Percentiles rank a stretch among this genome's conserved stretches.
Evolutionary conservation across 1,140 invertebrate species (phyloP).

Genomic region (Lordiphosa collinella): DNA sequence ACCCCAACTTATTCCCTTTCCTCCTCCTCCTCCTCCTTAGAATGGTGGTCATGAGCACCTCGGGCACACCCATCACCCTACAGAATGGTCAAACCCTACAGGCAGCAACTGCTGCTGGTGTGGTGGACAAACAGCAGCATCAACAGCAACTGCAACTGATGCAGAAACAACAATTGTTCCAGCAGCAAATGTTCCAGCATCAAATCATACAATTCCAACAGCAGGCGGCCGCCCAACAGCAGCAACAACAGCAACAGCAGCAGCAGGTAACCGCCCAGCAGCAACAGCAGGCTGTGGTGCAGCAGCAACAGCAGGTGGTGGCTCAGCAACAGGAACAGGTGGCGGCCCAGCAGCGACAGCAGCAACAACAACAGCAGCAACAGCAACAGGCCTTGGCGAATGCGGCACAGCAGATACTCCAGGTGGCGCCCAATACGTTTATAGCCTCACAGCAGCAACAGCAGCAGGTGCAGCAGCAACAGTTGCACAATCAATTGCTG

Average conservation of each 20-base stretch:
- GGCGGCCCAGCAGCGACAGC: constrained; percentile 77
- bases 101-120: constrained; percentile 32
- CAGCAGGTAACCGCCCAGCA: constrained; percentile 65
- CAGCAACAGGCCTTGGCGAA: constrained; percentile 48
- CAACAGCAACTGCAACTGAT: constrained; percentile 55
- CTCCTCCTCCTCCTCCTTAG: constrained; percentile 12
- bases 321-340: constrained; percentile 53
- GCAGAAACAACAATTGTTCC: constrained; percentile 65
- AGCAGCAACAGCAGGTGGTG: constrained; percentile 74
- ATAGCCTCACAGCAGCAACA: constrained; percentile 64
- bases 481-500: constrained; percentile 69
- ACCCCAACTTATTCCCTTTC: too few species aligned
- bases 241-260: constrained; percentile 40
- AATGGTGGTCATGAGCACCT: constrained; percentile 78
- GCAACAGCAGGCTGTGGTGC: constrained; percentile 57
- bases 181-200: constrained; percentile 73
- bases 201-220: constrained; percentile 68
- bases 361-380: constrained; percentile 44
- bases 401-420: constrained; percentile 75
- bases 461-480: constrained; percentile 44
- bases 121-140: constrained; percentile 64
- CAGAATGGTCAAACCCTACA: constrained; percentile 74
- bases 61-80: constrained; percentile 70
- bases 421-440: constrained; percentile 78
- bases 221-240: constrained; percentile 60